Base-by-base conservation (phyloP, 1,140 invertebrate genomes). In the Procambarus clarkii region DNA sequence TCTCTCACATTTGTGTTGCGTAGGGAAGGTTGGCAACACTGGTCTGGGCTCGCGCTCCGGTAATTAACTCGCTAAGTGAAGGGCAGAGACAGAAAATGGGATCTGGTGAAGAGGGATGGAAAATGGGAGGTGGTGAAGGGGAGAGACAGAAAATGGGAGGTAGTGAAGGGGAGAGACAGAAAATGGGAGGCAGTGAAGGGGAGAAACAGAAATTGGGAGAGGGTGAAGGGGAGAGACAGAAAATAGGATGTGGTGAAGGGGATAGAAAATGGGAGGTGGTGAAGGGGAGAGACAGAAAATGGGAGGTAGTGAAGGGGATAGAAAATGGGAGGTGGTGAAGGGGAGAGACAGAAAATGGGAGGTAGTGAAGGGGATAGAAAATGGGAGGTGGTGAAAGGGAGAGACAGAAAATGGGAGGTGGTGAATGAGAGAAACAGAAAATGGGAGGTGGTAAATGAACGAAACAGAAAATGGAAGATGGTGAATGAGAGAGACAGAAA, bases 31-130 rank as follows among this genome's bases (percentile, higher is more conserved):
- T 86, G 84, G 84, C 48, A 86, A 86, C 74, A 69, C 46, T 86
- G 83, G 84, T 54, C 13, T 24, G 69, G 82, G 8, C 50, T 44
- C 4, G 24, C n/a, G 48, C 9, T 21, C 18, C 18, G 48, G 78
- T 74, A 86, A 86, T 86, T 86, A 86, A 86, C 84, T 74, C 84
- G 50, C 84, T 48, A 78, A 54, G 71, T 58, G 71, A 45, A 21
- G 46, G 71, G 48, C 15, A 76, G 69, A 13, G 45, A 45, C 18
- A 71, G 80, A 50, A 48, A 64, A 60, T 13, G 50, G 60, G 50
- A 60, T 8, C 21, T n/a, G 60, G 60, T n/a, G 54, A 69, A 8
- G 44, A 24, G n/a, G n/a, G n/a, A n/a, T n/a, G n/a, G 76, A 18
- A 7, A 15, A 24, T 18, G 21, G 21, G 34, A 13, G 45, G 45